Evolutionary conservation across 2,888 invertebrate genomes (phyloP).

Genomic region (Drosophila prostipennis): DNA sequence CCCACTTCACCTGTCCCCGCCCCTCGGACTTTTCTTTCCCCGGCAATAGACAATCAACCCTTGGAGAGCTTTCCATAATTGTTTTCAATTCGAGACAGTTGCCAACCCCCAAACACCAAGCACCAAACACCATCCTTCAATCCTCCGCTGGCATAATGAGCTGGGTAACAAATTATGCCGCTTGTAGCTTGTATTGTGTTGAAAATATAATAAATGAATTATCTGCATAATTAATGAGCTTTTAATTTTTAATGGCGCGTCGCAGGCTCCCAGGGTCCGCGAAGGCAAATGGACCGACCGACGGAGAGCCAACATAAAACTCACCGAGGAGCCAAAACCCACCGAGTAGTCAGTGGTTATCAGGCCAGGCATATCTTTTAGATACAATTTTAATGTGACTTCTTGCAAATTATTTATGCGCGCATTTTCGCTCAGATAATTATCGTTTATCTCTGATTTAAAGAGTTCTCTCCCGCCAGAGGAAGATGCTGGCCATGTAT

Average conservation of each 20-base stretch:
- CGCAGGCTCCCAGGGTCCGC: constrained; percentile 56
- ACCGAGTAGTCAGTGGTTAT: constrained; percentile 56
- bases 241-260: constrained; percentile 82
- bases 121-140: constrained; percentile 36
- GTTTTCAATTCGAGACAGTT: constrained; percentile 76
- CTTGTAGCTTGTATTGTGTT: constrained; percentile 69
- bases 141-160: constrained; percentile 62
- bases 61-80: constrained; percentile 61
- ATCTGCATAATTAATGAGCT: constrained; percentile 83
- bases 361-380: constrained; percentile 73
- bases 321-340: constrained; percentile 20
- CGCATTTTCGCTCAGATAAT: constrained; percentile 82
- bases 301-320: constrained; percentile 40
- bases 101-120: constrained; percentile 41
- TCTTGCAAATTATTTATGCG: constrained; percentile 82
- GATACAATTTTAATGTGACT: constrained; percentile 81
- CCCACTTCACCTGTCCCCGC: constrained; percentile 7
- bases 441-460: constrained; percentile 83
- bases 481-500: constrained; percentile 26
- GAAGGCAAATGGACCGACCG: constrained; percentile 38
- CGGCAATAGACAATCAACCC: constrained; percentile 37
- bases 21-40: background rate
- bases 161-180: constrained; percentile 70
- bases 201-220: constrained; percentile 83
- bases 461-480: constrained; percentile 62